Evolutionary conservation across 2,797 vertebrate species (phyloP).

Genomic region (Hippoglossus hippoglossus): DNA sequence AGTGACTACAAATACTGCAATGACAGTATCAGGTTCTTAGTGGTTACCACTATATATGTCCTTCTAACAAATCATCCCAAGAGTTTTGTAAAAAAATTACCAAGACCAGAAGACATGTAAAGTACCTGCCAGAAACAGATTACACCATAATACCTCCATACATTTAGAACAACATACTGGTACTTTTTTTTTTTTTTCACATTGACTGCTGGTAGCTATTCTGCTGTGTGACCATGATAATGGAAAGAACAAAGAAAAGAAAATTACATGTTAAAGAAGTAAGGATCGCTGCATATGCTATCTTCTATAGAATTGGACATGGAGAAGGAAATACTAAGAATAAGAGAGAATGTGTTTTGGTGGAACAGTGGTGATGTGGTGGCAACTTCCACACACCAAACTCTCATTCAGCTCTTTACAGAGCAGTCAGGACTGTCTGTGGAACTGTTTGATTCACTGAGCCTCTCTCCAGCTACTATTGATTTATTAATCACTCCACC

Average conservation of each 20-base stretch:
- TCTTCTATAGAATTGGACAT: not conserved
- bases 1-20: no score
- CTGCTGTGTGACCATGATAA: not conserved
- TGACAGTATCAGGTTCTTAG: no score
- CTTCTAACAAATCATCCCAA: no score
- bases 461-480: constrained; percentile 87
- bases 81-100: no score
- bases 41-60: no score
- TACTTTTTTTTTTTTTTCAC: no score
- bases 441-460: constrained; percentile 65
- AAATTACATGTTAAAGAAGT: not conserved
- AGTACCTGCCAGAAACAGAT: not conserved
- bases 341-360: not conserved
- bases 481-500: constrained; percentile 98
- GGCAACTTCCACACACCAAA: not conserved
- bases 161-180: not conserved
- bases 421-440: constrained; percentile 27
- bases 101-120: not conserved
- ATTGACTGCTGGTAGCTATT: not conserved
- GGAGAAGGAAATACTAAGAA: not conserved
- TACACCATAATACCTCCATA: not conserved
- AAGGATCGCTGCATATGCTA: not conserved
- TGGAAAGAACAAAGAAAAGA: no score
- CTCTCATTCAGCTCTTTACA: constrained; percentile 16
- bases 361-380: not conserved